Evolutionary conservation across 2,113 vertebrate genomes (phyloP).

Genomic region (Larimichthys polyactis): DNA sequence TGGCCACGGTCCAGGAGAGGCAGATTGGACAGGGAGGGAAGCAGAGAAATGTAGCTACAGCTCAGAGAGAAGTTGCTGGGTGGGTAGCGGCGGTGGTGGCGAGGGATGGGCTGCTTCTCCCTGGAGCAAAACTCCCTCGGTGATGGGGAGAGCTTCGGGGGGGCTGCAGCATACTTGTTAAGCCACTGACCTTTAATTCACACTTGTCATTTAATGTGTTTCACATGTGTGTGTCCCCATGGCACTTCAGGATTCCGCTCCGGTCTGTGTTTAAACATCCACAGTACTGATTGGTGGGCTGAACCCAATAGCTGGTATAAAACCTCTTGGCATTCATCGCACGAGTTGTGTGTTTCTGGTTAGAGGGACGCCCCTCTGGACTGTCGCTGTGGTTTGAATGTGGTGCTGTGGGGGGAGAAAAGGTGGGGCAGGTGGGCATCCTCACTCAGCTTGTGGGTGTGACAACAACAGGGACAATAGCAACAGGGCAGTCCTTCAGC

Average conservation of each 20-base stretch:
- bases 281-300: constrained; percentile 2
- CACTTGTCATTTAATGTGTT: constrained; percentile 76
- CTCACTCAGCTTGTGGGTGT: constrained; percentile 70
- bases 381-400: background rate
- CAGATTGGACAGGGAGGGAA: constrained; percentile 67
- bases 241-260: constrained; percentile 44
- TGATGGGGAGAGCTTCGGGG: constrained; percentile 42
- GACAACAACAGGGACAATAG: constrained; percentile 80
- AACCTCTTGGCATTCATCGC: constrained; percentile 17
- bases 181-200: constrained; percentile 80
- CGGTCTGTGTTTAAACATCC: constrained; percentile 21
- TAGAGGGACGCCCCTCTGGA: constrained; percentile 13
- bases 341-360: background rate
- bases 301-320: constrained; percentile 5
- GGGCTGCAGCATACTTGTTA: constrained; percentile 73
- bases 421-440: constrained; percentile 67
- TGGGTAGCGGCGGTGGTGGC: constrained; percentile 37
- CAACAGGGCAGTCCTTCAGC: constrained; percentile 75
- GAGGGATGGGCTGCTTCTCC: constrained; percentile 55
- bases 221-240: constrained; percentile 63
- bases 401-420: background rate
- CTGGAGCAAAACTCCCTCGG: constrained; percentile 49
- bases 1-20: constrained; percentile 75
- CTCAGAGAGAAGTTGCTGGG: constrained; percentile 42
- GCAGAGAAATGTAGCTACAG: constrained; percentile 62